phyloP scores from a whole-genome alignment of 92 coral and sea anemone genomes.

The Chrysogorgia sp. region DNA sequence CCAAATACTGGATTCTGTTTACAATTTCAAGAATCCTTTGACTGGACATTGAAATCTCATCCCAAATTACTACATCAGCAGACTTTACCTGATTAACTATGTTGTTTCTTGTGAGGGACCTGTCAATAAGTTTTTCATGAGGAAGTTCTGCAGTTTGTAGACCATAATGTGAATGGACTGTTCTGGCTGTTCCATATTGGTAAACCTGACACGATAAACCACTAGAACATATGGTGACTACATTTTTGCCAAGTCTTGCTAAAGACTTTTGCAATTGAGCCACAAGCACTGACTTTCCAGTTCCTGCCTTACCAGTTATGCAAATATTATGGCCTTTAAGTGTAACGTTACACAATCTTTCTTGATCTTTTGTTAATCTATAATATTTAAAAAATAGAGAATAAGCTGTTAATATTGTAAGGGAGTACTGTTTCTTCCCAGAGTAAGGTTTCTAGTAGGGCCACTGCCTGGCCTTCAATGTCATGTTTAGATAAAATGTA shows the following conservation, averaged over 20 bases:
- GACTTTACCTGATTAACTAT: conserved; percentile 3
- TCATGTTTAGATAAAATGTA: no score
- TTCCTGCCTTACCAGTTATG: conserved; percentile 52
- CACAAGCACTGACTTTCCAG: conserved; percentile 58
- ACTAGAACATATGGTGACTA: conserved; percentile 32
- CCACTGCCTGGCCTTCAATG: no score
- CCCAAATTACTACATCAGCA: conserved; percentile 54
- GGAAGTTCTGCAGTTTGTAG: conserved; percentile 54
- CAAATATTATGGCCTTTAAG: conserved; percentile 51
- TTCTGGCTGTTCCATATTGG: conserved; percentile 16
- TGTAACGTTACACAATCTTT: conserved; percentile 29
- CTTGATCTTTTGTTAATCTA: conserved; percentile 24
- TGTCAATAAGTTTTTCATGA: conserved; percentile 25
- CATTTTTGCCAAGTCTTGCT: conserved; percentile 18
- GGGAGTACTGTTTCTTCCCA: no score
- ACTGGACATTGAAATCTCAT: conserved; percentile 63
- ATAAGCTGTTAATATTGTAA: no score
- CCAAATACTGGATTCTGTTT: conserved; percentile 37
- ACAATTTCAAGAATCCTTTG: conserved; percentile 58
- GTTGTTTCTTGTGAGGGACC: conserved; percentile 25
- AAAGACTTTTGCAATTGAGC: conserved; percentile 9
- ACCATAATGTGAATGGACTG: conserved; percentile 50
- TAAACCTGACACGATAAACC: conserved; percentile 34
- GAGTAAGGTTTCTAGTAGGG: no score
- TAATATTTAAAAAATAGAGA: no score